A percentile compares a stretch with the other conserved stretches of the same genome.
phyloP scores from a whole-genome alignment of 2,797 vertebrate species.

The Siniperca obscura region DNA sequence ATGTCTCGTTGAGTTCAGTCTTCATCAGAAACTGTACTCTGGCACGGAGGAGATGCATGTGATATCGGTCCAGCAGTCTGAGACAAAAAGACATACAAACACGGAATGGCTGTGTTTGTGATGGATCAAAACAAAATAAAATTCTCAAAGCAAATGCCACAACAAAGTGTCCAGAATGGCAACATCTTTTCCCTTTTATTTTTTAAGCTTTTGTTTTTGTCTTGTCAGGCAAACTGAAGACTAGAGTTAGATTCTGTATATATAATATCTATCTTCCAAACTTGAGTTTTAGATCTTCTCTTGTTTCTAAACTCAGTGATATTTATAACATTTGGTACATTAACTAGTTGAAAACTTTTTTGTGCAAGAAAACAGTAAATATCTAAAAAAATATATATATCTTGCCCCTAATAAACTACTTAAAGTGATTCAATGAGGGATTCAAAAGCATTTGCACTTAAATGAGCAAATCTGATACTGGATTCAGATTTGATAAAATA shows the following conservation, averaged over 20 bases:
- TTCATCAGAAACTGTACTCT: not conserved
- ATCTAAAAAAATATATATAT: not conserved
- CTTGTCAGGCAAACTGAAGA: not conserved
- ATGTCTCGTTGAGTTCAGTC: not conserved
- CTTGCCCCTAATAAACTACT: not conserved
- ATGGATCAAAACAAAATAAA: constrained; percentile 5
- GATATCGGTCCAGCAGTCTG: not conserved
- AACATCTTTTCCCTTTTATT: not conserved
- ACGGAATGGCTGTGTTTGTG: not conserved
- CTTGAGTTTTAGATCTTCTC: not conserved
- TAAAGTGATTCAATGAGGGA: not conserved
- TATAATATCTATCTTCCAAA: not conserved
- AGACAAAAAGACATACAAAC: not conserved
- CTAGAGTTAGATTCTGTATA: constrained; percentile 13
- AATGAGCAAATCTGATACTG: not conserved
- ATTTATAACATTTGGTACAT: not conserved
- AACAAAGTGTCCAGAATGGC: not conserved
- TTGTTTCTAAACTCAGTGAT: not conserved
- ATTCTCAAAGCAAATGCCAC: not conserved
- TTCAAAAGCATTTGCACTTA: constrained; percentile 7
- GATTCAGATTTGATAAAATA: not conserved
- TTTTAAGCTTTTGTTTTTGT: constrained; percentile 11
- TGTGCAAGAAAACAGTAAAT: not conserved
- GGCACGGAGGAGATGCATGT: not conserved
- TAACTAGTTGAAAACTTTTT: not conserved